Base-by-base conservation (phyloP, 2,888 invertebrate genomes). In the Corythucha ciliata region DNA sequence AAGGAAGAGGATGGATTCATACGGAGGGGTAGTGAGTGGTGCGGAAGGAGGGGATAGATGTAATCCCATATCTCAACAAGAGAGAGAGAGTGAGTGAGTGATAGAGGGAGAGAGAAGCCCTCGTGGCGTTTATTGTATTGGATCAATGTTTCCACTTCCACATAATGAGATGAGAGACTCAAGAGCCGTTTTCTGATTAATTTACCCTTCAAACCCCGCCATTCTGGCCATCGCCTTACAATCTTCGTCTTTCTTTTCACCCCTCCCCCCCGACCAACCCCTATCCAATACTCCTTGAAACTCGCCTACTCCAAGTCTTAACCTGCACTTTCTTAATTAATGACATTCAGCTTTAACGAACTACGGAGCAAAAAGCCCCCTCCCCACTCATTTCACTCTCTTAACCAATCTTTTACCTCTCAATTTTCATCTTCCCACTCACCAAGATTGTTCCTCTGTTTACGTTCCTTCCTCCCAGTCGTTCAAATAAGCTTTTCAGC, bases 1-100 rank as follows among this genome's bases (percentile, higher is more conserved):
- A n/a, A n/a, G n/a, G n/a, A n/a, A n/a, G n/a, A n/a, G n/a, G n/a
- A n/a, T n/a, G n/a, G n/a, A n/a, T n/a, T n/a, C n/a, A n/a, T n/a
- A n/a, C n/a, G n/a, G n/a, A n/a, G n/a, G n/a, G n/a, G n/a, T n/a
- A n/a, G n/a, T n/a, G 57, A 40, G 48, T 40, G 51, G 54, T 44
- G 45, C 53, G 50, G 20, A 53, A 47, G 54, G 48, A 26, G 34
- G 50, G 54, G 55, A 54, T 50, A 55, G 52, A 55, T 55, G 53
- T 57, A 55, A 55, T 57, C 55, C 55, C 55, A 55, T 55, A 55
- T 55, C 54, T 54, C 52, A 54, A 56, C 56, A 56, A 56, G 47
- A 55, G 55, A 40, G 48, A 48, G 42, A 51, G 29, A 48, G 51
- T n/a, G n/a, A n/a, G n/a, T n/a, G n/a, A n/a, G n/a, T n/a, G n/a